Conservation (phyloP, 2,888 invertebrate genomes). For the Heteromurus nitidus region DNA sequence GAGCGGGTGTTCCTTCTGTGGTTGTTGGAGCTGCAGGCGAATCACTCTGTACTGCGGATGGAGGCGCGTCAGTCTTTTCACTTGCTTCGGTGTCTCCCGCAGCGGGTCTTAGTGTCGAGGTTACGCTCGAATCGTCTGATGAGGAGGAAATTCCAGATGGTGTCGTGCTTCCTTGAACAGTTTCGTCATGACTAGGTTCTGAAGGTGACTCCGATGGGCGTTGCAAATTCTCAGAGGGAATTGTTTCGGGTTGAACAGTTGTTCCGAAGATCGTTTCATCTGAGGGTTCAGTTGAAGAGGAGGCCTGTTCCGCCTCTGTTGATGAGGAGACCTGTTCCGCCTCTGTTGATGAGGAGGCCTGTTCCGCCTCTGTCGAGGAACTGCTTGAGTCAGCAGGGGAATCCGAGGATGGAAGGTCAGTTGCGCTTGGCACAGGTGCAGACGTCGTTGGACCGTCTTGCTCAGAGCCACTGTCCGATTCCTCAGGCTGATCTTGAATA, state of each 20-base stretch:
- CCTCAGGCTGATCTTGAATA: slow-evolving; percentile 1
- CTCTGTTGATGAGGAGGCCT: slow-evolving; percentile 8
- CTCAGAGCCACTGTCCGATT: slow-evolving; percentile 5
- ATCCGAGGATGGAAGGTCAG: slow-evolving; percentile 20
- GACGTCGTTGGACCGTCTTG: slow-evolving; percentile 9
- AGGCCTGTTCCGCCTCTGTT: neutral
- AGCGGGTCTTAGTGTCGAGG: neutral
- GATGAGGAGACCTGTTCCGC: slow-evolving; percentile 15
- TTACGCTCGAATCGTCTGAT: neutral
- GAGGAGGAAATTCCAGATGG: neutral
- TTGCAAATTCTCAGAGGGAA: slow-evolving; percentile 51
- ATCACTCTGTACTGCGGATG: neutral
- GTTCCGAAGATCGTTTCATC: slow-evolving; percentile 55
- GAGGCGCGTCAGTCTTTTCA: neutral
- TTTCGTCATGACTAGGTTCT: slow-evolving; percentile 43
- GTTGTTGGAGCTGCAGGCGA: neutral
- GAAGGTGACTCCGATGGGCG: slow-evolving; percentile 41
- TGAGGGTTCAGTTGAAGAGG: slow-evolving; percentile 25
- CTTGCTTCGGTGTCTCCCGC: neutral
- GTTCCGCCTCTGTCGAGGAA: neutral
- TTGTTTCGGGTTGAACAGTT: slow-evolving; percentile 36
- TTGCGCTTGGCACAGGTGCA: slow-evolving; percentile 7
- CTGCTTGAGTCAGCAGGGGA: slow-evolving; percentile 25
- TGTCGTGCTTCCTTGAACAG: slow-evolving; percentile 4
- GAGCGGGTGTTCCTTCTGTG: neutral